phyloP scores from a whole-genome alignment of 2,888 invertebrate genomes.

The Parapristionchus giblindavisi region DNA sequence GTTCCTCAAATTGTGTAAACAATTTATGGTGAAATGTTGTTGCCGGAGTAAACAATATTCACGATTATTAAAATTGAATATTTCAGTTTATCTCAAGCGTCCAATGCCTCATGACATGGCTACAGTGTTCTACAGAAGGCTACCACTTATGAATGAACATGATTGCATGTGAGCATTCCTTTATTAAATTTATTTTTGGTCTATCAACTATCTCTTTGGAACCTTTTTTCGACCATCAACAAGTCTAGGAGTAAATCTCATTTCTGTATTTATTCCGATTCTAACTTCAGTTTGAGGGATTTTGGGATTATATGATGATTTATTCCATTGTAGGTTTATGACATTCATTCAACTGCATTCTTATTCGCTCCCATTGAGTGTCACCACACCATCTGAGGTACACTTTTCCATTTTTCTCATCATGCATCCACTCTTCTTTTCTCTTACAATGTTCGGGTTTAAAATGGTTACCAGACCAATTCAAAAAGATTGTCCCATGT shows the following conservation, averaged over 20 bases:
- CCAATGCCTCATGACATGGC: slow-evolving; percentile 9
- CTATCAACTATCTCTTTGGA: too few relatives aligned
- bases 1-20: too few relatives aligned
- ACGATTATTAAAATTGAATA: neutral
- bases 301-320: too few relatives aligned
- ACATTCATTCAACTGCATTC: slow-evolving; percentile 9
- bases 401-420: neutral
- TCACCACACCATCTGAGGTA: slow-evolving; percentile 17
- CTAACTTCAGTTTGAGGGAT: too few relatives aligned
- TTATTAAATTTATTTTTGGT: neutral
- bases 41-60: too few relatives aligned
- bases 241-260: too few relatives aligned
- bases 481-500: too few relatives aligned
- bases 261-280: too few relatives aligned
- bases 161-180: slow-evolving; percentile 27
- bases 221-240: too few relatives aligned
- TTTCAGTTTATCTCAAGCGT: slow-evolving; percentile 9
- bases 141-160: neutral
- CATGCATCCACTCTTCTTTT: neutral
- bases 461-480: too few relatives aligned
- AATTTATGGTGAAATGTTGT: neutral
- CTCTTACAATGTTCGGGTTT: too few relatives aligned
- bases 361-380: neutral
- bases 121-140: slow-evolving; percentile 15
- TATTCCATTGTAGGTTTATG: slow-evolving; percentile 2